Evolutionary conservation across 2,797 vertebrate species (phyloP), one percentile per base, ranked within the genome.

Genomic region (Acanthiza pusilla): DNA sequence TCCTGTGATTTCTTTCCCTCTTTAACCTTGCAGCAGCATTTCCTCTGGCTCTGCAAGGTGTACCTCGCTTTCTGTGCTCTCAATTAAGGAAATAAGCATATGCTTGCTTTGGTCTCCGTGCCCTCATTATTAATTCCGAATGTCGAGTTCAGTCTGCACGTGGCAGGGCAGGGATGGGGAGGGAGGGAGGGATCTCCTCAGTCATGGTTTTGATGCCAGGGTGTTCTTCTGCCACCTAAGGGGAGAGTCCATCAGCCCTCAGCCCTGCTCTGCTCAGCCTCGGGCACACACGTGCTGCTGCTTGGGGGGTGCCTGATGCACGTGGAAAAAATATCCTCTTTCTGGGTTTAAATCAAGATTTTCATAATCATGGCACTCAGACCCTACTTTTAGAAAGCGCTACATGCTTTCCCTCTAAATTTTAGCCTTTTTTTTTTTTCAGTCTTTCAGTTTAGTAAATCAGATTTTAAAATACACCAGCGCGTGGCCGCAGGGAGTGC

Each of bases 61-160:
- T 57, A 74, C 83, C 27, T 88, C 70, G 55, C 63, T 79, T 91
- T 92, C 73, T 67, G 48, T 30, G 45, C 79, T 82, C 73, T 74
- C 72, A 76, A 3, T 88, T 91, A 90, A 91, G 62, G 42, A 40
- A 91, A 88, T 86, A 90, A 87, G 48, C 82, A 66, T 57, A 67
- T 71, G 71, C 53, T 91, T 74, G 57, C 67, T 94, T 91, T 83
- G 74, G 77, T 74, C 74, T 91, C 77, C 75, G 54, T 47, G 36
- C 70, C 60, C 58, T 94, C 43, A 10, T 88, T 94, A 71, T 88
- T 86, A 81, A 90, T 90, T 93, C 82, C 68, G 68, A 92, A 71
- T 45, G 36, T n/a, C 68, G 58, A 93, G 55, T 84, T 57, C 22
- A 18, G 32, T 27, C 43, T 79, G 2, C 16, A 7, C 2, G 2